Percentiles rank a stretch among this genome's conserved stretches.
Evolutionary conservation across 1,140 invertebrate species (phyloP).

Genomic region (Bombus impatiens): DNA sequence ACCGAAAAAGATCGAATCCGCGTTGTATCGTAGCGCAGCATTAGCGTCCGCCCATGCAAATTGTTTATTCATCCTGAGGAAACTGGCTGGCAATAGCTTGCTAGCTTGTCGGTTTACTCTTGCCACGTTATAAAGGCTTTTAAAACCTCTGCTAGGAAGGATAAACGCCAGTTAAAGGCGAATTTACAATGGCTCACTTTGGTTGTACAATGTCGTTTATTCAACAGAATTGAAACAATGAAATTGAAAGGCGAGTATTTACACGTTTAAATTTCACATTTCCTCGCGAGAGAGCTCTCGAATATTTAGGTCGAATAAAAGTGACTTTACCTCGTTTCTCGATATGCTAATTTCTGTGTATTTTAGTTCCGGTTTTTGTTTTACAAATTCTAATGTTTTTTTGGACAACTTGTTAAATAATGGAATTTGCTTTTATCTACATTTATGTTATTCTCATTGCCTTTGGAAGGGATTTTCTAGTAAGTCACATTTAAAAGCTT

Average conservation of each 20-base stretch:
- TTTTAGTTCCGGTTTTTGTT: neutral
- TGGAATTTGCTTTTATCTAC: neutral
- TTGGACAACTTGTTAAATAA: neutral
- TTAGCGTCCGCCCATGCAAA: neutral
- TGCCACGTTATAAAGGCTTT: neutral
- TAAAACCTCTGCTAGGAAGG: neutral
- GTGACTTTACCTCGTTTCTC: neutral
- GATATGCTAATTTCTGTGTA: neutral
- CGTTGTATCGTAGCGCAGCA: neutral
- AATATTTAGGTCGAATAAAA: neutral
- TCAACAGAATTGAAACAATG: neutral
- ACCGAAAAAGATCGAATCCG: neutral
- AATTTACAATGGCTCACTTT: neutral
- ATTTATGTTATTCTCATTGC: neutral
- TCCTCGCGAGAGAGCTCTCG: neutral
- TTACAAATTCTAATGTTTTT: neutral
- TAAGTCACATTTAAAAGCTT: too few relatives aligned
- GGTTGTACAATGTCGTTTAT: neutral
- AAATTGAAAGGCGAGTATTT: neutral
- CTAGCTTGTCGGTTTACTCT: neutral
- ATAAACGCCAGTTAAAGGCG: neutral
- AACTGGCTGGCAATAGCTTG: neutral
- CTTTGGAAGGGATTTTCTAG: neutral
- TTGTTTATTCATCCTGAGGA: slow-evolving; percentile 1
- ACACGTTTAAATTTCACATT: neutral